Evolutionary conservation across 2,888 invertebrate genomes (phyloP).

Genomic region (Megaustenia siamemsis): DNA sequence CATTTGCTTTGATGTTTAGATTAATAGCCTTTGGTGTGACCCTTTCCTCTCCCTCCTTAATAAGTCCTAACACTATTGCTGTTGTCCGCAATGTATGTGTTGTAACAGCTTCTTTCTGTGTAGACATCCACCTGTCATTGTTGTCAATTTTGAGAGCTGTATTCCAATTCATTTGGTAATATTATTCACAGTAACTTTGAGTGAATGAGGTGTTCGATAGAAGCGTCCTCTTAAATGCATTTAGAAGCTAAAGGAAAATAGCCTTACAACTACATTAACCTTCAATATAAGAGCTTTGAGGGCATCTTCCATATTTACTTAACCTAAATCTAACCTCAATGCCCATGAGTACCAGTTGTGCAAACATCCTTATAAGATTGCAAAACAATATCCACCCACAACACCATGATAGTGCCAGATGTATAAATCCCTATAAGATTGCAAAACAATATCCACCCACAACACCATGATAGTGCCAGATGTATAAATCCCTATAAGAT

Average conservation of each 20-base stretch:
- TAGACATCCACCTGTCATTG: background rate
- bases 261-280: no score
- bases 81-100: background rate
- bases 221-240: background rate
- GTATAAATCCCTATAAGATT: no score
- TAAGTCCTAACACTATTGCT: background rate
- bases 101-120: background rate
- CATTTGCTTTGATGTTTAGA: background rate
- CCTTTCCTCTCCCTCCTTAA: background rate
- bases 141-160: background rate
- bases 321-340: no score
- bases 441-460: no score
- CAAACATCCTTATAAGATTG: no score
- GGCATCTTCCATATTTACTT: no score
- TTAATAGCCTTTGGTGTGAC: background rate
- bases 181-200: background rate
- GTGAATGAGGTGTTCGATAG: background rate
- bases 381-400: no score
- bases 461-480: no score
- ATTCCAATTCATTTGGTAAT: background rate
- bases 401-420: no score
- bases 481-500: no score
- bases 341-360: no score
- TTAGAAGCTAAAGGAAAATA: background rate
- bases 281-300: no score